A percentile compares a stretch with the other conserved stretches of the same genome.
Evolutionary conservation across 1,140 invertebrate species (phyloP).

Genomic region (Hestina assimilis): DNA sequence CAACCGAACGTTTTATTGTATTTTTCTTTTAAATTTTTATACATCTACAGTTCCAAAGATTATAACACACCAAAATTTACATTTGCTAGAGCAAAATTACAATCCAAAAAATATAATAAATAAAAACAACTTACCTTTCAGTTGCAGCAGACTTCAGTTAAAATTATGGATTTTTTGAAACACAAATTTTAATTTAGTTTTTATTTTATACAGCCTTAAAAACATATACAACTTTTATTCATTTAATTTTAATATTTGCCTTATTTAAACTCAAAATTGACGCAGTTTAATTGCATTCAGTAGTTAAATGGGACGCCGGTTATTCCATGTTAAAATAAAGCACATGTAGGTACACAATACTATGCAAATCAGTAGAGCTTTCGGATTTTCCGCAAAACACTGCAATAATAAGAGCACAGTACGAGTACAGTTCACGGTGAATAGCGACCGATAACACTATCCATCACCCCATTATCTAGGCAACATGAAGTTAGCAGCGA

Average conservation of each 20-base stretch:
- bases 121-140: no score
- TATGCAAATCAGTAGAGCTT: slow-evolving; percentile 27
- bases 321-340: slow-evolving; percentile 23
- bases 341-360: slow-evolving; percentile 35
- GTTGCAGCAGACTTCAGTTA: no score
- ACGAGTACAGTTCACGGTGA: slow-evolving; percentile 54
- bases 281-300: slow-evolving; percentile 1
- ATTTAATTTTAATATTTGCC: slow-evolving; percentile 10
- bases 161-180: background rate
- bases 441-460: slow-evolving; percentile 75
- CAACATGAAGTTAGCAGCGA: slow-evolving; percentile 71
- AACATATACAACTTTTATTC: background rate
- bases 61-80: no score
- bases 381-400: slow-evolving; percentile 51
- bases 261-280: slow-evolving; percentile 8
- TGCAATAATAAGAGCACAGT: slow-evolving; percentile 49
- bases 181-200: background rate
- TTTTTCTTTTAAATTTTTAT: background rate
- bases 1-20: background rate
- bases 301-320: slow-evolving; percentile 38
- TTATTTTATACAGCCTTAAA: background rate
- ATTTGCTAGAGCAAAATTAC: no score
- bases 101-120: no score
- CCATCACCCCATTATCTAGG: slow-evolving; percentile 73
- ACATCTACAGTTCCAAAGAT: no score